Evolutionary conservation across 2,797 vertebrate genomes (phyloP).

Genomic region (Lacerta bilineata): DNA sequence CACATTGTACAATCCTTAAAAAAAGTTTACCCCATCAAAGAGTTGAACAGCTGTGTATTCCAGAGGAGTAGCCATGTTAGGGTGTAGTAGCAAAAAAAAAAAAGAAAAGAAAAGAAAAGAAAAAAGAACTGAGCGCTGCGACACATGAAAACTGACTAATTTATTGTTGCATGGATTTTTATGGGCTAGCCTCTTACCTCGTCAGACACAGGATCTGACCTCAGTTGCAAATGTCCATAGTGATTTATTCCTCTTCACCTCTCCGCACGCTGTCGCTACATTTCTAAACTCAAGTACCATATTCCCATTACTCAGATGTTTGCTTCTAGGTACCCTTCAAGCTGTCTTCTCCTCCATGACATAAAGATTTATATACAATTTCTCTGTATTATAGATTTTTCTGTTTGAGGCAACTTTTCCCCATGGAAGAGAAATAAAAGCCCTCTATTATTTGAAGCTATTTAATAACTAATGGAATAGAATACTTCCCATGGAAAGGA

Average conservation of each 20-base stretch:
- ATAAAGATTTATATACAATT: not conserved
- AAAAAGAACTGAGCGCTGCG: not conserved
- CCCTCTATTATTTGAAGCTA: not conserved
- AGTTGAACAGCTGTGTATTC: not conserved
- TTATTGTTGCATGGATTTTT: not conserved
- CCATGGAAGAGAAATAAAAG: slow-evolving; percentile 16
- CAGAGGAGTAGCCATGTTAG: not conserved
- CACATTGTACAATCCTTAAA: not conserved
- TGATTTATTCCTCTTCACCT: slow-evolving; percentile 8
- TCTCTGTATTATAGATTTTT: slow-evolving; percentile 11
- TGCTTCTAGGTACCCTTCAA: slow-evolving; percentile 5
- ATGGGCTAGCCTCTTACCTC: not conserved
- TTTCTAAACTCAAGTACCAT: slow-evolving; percentile 15
- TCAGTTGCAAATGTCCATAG: not conserved
- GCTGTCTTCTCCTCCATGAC: slow-evolving; percentile 3
- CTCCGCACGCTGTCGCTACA: not conserved
- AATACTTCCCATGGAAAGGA: slow-evolving; percentile 18
- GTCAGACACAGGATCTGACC: not conserved
- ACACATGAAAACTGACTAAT: not conserved
- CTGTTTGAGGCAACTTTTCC: not conserved
- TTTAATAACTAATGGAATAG: slow-evolving; percentile 34
- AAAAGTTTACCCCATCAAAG: not conserved
- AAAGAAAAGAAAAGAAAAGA: not conserved
- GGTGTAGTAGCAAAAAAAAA: not conserved
- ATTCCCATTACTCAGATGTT: slow-evolving; percentile 31